These are phyloP conservation scores for Puma concolor DNA, from an alignment of 2,113 vertebrate species.

Conservation along the genomic window DNA sequence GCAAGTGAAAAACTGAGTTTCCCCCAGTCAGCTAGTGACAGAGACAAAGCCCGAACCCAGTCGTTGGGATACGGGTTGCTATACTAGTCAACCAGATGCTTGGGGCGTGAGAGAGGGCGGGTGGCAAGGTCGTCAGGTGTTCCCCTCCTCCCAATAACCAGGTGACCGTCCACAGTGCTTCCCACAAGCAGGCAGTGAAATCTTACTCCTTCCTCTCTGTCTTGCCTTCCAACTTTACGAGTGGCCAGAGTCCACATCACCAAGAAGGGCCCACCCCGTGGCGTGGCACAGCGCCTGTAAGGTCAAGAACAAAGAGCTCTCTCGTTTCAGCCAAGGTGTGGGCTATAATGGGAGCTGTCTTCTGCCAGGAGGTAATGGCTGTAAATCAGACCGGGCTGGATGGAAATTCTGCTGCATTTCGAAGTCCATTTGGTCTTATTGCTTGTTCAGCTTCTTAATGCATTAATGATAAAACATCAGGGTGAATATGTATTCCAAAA, in stretches of 20 bases:
- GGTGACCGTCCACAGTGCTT: neutral
- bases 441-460: slow-evolving; percentile 87
- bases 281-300: slow-evolving; percentile 16
- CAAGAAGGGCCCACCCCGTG: fast-evolving
- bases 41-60: neutral
- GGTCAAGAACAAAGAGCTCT: slow-evolving; percentile 46
- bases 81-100: no score
- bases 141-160: neutral
- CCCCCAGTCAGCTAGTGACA: neutral
- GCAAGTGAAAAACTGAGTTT: neutral
- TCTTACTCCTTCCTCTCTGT: slow-evolving; percentile 54
- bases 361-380: slow-evolving; percentile 80
- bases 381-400: slow-evolving; percentile 72
- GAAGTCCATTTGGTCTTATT: slow-evolving; percentile 86
- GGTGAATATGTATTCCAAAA: slow-evolving; percentile 73
- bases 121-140: no score
- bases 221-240: slow-evolving; percentile 49
- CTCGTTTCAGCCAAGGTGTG: slow-evolving; percentile 69
- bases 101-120: fast-evolving
- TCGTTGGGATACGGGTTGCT: fast-evolving
- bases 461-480: slow-evolving; percentile 84
- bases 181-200: neutral
- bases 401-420: slow-evolving; percentile 77
- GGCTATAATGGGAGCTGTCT: slow-evolving; percentile 48
- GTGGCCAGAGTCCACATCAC: neutral